Evolutionary conservation across 2,888 invertebrate species (phyloP).

Genomic region (Isoperla grammatica): DNA sequence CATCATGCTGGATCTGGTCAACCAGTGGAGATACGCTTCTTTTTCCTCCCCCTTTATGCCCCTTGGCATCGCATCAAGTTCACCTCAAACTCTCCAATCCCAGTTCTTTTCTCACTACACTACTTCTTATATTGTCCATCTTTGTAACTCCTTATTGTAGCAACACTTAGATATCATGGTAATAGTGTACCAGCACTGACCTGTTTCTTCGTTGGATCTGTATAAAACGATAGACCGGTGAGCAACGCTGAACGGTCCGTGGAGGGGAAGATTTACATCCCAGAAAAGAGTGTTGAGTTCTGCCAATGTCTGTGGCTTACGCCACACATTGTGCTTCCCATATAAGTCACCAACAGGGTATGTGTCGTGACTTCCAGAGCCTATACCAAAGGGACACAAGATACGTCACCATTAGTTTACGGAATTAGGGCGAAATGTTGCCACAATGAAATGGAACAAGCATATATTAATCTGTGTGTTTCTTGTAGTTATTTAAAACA

Average conservation of each 20-base stretch:
- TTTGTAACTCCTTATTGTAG: too few relatives aligned
- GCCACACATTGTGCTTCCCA: constrained; percentile 56
- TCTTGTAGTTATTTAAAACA: too few relatives aligned
- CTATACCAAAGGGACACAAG: constrained; percentile 40
- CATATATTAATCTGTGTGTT: too few relatives aligned
- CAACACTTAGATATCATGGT: too few relatives aligned
- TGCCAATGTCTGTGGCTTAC: constrained; percentile 39
- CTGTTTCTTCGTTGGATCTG: constrained; percentile 46
- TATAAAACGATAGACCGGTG: constrained; percentile 76
- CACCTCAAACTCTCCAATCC: too few relatives aligned
- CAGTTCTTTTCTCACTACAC: too few relatives aligned
- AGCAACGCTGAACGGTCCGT: constrained; percentile 69
- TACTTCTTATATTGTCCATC: too few relatives aligned
- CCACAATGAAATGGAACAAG: not conserved
- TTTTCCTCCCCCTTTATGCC: too few relatives aligned
- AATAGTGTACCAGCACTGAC: not conserved
- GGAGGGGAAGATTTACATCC: constrained; percentile 80
- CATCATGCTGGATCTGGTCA: too few relatives aligned
- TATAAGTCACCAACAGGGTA: constrained; percentile 86
- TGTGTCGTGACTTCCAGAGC: constrained; percentile 79
- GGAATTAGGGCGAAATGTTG: not conserved
- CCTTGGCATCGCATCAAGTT: too few relatives aligned
- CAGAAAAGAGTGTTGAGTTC: constrained; percentile 70
- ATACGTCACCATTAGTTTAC: not conserved
- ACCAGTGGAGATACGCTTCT: too few relatives aligned